Percentiles rank a stretch among this genome's conserved stretches.
phyloP scores from a whole-genome alignment of 2,888 invertebrate species.

The Altica lythri region DNA sequence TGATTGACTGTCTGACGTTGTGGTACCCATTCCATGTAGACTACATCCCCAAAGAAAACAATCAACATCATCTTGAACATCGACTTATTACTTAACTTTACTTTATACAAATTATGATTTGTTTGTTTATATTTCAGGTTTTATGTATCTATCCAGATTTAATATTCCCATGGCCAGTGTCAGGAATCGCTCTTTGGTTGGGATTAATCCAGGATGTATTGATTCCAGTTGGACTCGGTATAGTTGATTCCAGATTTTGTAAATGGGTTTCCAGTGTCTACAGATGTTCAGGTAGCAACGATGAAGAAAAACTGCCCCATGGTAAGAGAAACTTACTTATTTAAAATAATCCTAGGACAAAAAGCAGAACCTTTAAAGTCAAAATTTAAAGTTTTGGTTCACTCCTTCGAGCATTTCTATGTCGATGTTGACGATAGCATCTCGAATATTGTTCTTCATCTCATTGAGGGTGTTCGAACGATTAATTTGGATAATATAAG shows the following conservation, averaged over 20 bases:
- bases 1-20: too few relatives aligned
- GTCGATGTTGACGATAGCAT: too few relatives aligned
- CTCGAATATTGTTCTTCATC: too few relatives aligned
- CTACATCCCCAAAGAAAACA: too few relatives aligned
- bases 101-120: neutral
- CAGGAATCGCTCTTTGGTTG: conserved; percentile 62
- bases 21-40: too few relatives aligned
- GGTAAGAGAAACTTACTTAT: too few relatives aligned
- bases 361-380: too few relatives aligned
- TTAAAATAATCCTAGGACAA: too few relatives aligned
- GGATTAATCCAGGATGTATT: conserved; percentile 63
- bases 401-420: too few relatives aligned
- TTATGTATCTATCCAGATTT: conserved; percentile 60
- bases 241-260: conserved; percentile 64
- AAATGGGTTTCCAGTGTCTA: conserved; percentile 63
- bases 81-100: neutral
- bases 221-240: conserved; percentile 62
- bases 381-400: too few relatives aligned
- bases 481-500: too few relatives aligned
- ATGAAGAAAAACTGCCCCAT: conserved; percentile 56
- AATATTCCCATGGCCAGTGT: conserved; percentile 60
- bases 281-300: conserved; percentile 52
- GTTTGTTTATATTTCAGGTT: conserved; percentile 49
- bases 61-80: neutral
- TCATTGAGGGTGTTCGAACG: too few relatives aligned